Base-by-base conservation (phyloP, 1,140 invertebrate genomes). In the Drosophila baimaii region DNA sequence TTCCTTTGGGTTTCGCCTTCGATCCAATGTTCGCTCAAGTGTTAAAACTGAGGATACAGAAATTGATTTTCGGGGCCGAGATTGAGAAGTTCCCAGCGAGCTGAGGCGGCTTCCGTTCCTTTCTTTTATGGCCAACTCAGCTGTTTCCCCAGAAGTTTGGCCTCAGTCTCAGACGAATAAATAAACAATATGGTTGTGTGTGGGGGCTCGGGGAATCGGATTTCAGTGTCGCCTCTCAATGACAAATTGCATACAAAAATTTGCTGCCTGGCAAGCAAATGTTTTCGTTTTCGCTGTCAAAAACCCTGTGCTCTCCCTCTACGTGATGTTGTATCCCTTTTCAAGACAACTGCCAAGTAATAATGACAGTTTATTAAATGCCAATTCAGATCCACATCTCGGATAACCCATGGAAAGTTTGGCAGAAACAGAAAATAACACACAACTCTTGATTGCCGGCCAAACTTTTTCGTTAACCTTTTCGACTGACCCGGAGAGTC, bases 171-270 rank as follows among this genome's bases (percentile, higher is more conserved):
- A 37, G 19, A 15, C 35, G 56, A 49, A 55, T 52, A 82, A 78
- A 84, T 65, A 83, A 84, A 58, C 66, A 65, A 77, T 64, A 59
- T 65, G 43, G 63, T 52, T 41, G n/a, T n/a, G n/a, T n/a, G n/a
- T n/a, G 41, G 43, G 35, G 56, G 64, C 54, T 47, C 47, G 57
- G 51, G 66, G 64, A 49, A 49, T 86, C 79, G 39, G 57, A 72
- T 88, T 88, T 66, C 79, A 69, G 62, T 56, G 37, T 47, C 37
- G 57, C 41, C 77, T 77, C 81, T 85, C 82, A 79, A 76, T 86
- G 71, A 86, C 79, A 86, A 86, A 88, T 86, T 79, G 79, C 58
- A 81, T 75, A 85, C 79, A 35, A 74, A 82, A 70, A 33, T 62
- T 51, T 43, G 19, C 35, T 46, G 35, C 51, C 56, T 69, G 55